Percentiles rank a stretch among this genome's conserved stretches.
These are phyloP conservation scores for Calyptomena viridis DNA, from an alignment of 2,113 vertebrate species.

Conservation along the genomic window DNA sequence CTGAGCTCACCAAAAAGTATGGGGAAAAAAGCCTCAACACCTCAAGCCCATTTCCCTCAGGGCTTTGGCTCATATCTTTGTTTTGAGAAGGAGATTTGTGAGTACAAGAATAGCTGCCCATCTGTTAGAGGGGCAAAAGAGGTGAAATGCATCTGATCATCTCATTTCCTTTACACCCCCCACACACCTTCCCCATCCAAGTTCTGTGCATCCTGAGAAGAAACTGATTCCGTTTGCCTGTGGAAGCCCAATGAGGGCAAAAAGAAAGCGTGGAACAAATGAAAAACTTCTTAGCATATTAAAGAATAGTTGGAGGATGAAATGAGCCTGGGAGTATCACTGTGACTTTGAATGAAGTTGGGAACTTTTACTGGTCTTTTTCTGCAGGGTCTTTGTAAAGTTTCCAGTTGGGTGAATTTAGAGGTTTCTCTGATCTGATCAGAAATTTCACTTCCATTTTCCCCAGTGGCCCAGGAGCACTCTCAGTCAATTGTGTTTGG, in stretches of 20 bases:
- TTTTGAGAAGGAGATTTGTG: background rate
- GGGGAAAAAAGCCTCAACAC: background rate
- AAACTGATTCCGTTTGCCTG: background rate
- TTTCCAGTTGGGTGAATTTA: background rate
- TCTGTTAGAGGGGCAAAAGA: slow-evolving; percentile 4
- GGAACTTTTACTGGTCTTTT: background rate
- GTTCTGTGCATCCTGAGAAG: background rate
- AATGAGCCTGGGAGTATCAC: background rate
- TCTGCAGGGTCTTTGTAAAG: background rate
- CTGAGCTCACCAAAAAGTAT: background rate
- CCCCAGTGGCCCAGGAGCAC: background rate
- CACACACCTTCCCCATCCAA: background rate
- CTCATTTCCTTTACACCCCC: background rate
- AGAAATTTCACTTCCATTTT: background rate
- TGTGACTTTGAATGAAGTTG: background rate
- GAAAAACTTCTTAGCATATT: background rate
- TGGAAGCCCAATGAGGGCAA: background rate
- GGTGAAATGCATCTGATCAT: background rate
- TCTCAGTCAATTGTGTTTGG: background rate
- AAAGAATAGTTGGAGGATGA: background rate
- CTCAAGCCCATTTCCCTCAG: background rate
- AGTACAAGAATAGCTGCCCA: background rate
- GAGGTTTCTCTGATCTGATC: background rate
- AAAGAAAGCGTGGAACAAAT: background rate
- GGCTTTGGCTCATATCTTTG: background rate